Evolutionary conservation across 35 echinoderm and acorn worm species (phyloP).

Genomic region (Lytechinus pictus): DNA sequence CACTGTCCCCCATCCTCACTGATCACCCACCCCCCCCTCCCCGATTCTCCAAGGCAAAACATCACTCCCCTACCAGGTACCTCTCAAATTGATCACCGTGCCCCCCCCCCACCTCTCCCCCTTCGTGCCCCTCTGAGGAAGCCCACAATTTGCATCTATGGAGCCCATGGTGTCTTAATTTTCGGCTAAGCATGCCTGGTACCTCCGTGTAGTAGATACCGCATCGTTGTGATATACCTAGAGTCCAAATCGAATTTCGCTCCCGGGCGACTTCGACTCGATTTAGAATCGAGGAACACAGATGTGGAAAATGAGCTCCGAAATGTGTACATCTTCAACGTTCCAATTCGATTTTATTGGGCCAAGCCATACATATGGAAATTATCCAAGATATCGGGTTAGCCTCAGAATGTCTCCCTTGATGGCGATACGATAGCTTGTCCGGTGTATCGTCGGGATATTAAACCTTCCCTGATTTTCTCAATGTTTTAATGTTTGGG

Average conservation of each 20-base stretch:
- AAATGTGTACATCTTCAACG: background rate
- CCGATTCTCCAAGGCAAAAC: background rate
- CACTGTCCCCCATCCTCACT: background rate
- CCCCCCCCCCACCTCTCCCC: background rate
- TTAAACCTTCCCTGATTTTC: background rate
- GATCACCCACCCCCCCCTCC: background rate
- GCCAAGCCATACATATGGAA: slow-evolving; percentile 10
- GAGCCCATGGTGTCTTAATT: background rate
- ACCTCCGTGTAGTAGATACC: background rate
- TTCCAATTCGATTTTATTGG: slow-evolving; percentile 19
- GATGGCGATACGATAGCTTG: background rate
- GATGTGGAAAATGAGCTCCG: background rate
- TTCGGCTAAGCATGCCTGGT: background rate
- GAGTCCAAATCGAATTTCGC: slow-evolving; percentile 2
- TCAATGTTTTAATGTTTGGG: background rate
- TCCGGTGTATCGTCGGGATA: background rate
- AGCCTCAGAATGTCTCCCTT: background rate
- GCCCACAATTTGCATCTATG: background rate
- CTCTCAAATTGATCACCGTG: background rate
- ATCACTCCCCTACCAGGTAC: background rate
- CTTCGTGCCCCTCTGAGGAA: background rate
- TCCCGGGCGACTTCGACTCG: background rate
- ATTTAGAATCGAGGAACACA: background rate
- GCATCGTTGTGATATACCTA: background rate
- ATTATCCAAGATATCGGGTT: background rate